Evolutionary conservation across 2,797 vertebrate species (phyloP), one percentile per base, ranked within the genome.

Genomic region (Rhadinocentrus ornatus): DNA sequence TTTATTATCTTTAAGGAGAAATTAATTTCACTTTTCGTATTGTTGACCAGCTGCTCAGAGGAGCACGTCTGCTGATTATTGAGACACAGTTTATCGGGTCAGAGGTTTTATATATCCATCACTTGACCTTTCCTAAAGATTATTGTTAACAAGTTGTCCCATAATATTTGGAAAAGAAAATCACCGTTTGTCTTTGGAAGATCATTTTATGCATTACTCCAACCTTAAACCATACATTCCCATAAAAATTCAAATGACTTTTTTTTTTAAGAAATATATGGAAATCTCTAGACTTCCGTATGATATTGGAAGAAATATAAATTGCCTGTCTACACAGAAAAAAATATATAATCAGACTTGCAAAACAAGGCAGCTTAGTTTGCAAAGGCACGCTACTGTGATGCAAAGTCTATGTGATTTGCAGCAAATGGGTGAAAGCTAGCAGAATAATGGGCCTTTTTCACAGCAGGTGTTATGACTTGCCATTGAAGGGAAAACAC

Each of bases 341-440:
- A n/a, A 35, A 48, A 20, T 7, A 35, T 68, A 50, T 58, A 29
- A 44, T 44, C 29, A 12, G 8, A 32, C 27, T 34, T n/a, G 6
- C 13, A 12, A n/a, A 62, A 27, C 31, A 50, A 22, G 44, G 26
- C 54, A 13, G 9, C 11, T 13, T 29, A 3, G 50, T 62, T 66
- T 62, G 18, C 46, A 57, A 3, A 50, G 54, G 6, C 41, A 22
- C 46, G 57, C 31, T 60, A 12, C 22, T 44, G 39, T 6, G 60
- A 59, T 29, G 39, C 16, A 66, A 18, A 35, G 20, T 50, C 8
- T 9, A 22, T 34, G 26, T 37, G 41, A 78, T 59, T 73, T 56
- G 60, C 34, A 68, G 55, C 24, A 60, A 69, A 76, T 62, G 55
- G 29, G 16, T 69, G 52, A 68, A 72, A 78, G 52, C 13, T 68